Conservation (phyloP, 2,113 vertebrate genomes). For the Hemicordylus capensis region DNA sequence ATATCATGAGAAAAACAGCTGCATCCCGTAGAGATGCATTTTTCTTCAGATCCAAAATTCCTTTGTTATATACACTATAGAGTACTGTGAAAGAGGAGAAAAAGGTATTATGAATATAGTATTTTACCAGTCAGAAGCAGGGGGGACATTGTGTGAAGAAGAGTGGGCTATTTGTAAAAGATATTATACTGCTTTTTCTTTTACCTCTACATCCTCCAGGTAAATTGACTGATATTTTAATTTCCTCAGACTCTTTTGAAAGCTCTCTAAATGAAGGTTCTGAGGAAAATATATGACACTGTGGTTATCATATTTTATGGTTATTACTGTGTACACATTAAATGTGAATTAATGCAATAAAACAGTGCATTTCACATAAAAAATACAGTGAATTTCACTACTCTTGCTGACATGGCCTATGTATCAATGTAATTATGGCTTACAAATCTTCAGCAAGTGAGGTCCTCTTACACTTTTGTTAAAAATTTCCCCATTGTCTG, state of each 20-base stretch:
- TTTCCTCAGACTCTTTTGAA: constrained; percentile 75
- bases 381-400: constrained; percentile 80
- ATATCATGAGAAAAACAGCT: constrained; percentile 40
- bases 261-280: constrained; percentile 80
- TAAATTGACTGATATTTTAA: constrained; percentile 82
- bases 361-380: constrained; percentile 83
- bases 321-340: constrained; percentile 85
- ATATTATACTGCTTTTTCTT: constrained; percentile 62
- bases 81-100: constrained; percentile 57
- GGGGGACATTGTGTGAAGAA: constrained; percentile 53
- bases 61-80: constrained; percentile 61
- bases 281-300: constrained; percentile 81
- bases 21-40: constrained; percentile 51
- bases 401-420: constrained; percentile 76
- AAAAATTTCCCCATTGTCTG: constrained; percentile 64
- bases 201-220: constrained; percentile 74
- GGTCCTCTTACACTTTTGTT: constrained; percentile 56
- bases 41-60: constrained; percentile 57
- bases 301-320: constrained; percentile 79
- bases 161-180: constrained; percentile 67
- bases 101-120: constrained; percentile 68
- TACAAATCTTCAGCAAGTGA: constrained; percentile 75
- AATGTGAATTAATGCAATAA: constrained; percentile 85
- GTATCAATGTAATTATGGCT: constrained; percentile 80
- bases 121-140: constrained; percentile 70